Evolutionary conservation across 2,113 vertebrate species (phyloP).

Genomic region (Vulpes vulpes): DNA sequence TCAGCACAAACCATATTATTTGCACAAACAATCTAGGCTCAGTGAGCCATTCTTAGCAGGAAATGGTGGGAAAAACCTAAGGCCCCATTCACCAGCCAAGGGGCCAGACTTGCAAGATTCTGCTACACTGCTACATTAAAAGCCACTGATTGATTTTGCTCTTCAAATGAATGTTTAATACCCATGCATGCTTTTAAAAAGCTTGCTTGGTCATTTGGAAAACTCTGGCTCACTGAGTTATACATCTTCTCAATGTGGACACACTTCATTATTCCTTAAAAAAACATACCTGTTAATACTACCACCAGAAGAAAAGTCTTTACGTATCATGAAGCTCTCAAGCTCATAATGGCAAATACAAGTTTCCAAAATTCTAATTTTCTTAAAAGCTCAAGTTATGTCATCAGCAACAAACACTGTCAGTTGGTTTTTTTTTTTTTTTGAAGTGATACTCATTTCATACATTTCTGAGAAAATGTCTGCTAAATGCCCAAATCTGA

Average conservation of each 20-base stretch:
- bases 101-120: neutral
- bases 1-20: neutral
- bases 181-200: neutral
- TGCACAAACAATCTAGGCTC: neutral
- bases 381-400: slow-evolving; percentile 62
- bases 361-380: slow-evolving; percentile 55
- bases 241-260: neutral
- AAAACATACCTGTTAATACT: neutral
- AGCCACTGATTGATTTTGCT: neutral
- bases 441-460: slow-evolving; percentile 64
- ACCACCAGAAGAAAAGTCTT: neutral
- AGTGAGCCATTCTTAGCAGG: neutral
- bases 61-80: neutral
- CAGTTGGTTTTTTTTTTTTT: slow-evolving; percentile 59
- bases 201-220: neutral
- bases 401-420: slow-evolving; percentile 61
- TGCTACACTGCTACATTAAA: neutral
- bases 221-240: slow-evolving; percentile 3
- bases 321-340: neutral
- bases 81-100: neutral
- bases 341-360: neutral
- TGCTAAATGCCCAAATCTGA: slow-evolving; percentile 53
- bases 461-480: slow-evolving; percentile 51
- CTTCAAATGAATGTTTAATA: neutral
- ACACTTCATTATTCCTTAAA: neutral